Evolutionary conservation across 2,797 vertebrate species (phyloP), one percentile per base, ranked within the genome.

Genomic region (Lagodon rhomboides): DNA sequence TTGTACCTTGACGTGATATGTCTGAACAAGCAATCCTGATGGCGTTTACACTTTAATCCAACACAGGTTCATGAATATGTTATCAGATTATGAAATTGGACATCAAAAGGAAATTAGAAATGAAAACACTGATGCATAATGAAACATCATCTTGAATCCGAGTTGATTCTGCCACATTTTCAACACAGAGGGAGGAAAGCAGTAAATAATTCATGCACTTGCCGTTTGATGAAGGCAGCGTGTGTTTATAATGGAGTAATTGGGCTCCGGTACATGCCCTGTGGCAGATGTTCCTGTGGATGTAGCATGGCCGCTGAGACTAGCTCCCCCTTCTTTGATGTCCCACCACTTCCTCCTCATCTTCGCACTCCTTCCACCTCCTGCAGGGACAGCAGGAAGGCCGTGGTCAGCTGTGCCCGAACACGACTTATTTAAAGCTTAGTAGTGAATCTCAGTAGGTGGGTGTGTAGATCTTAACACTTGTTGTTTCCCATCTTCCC

Each of bases 121-220:
- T 38, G 43, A 84, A 84, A 85, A 76, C 66, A 83, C 75, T n/a
- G 27, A 16, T 76, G n/a, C 65, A 79, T 77, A 79, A 68, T 61
- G 55, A 75, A 77, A 69, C 44, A 50, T 46, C 11, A 54, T 80
- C 25, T 50, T 49, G 18, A 73, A 72, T 60, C 41, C 69, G 53
- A 30, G 75, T 85, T 69, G 30, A 78, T 76, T 87, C 56, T 71
- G 64, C 46, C 66, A 61, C 22, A 79, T 75, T 87, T 88, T 83
- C 55, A 61, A 60, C 77, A 79, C 77, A 0, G 4, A 80, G 51
- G 73, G 66, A 77, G 80, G 55, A 85, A 83, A 67, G 18, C 2
- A 46, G 72, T 93, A 7, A 93, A 94, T 94, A 89, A 93, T 94
- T 89, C n/a, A 93, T 84, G 22, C 62, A 1, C 25, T 77, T 59